Conservation (phyloP, 2,888 invertebrate genomes). For the Punctoribates punctum region DNA sequence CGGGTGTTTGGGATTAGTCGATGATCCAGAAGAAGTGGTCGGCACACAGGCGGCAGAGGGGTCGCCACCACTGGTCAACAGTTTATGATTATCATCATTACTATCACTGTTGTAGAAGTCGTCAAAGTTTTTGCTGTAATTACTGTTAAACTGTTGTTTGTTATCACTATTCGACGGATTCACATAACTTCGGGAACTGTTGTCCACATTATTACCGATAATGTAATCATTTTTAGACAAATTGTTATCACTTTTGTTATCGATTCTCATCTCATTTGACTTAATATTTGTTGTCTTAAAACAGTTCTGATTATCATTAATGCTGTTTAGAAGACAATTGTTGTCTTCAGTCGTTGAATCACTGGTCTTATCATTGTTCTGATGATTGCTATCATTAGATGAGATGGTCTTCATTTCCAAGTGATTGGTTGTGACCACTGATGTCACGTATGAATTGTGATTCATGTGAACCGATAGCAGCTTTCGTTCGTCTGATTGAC, state of each 20-base stretch:
- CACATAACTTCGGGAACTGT: background rate
- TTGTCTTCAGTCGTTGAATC: background rate
- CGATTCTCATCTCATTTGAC: background rate
- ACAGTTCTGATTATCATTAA: conserved; percentile 1
- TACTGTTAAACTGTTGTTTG: background rate
- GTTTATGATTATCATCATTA: background rate
- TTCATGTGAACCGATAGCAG: conserved; percentile 13
- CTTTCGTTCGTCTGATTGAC: conserved; percentile 22
- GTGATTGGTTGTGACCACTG: conserved; percentile 21
- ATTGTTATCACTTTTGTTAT: conserved; percentile 2
- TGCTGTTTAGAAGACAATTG: background rate
- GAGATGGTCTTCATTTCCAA: conserved; percentile 13
- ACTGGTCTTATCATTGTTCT: conserved; percentile 8
- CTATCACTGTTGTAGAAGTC: background rate
- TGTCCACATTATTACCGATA: background rate
- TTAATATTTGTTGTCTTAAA: background rate
- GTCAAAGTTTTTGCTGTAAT: background rate
- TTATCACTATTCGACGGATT: conserved; percentile 6
- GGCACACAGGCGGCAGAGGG: background rate
- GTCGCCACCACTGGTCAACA: background rate
- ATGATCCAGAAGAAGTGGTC: background rate
- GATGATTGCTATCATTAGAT: background rate
- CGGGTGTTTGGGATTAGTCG: background rate
- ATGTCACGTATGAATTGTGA: conserved; percentile 26
- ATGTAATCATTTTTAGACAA: background rate